A percentile compares a stretch with the other conserved stretches of the same genome.
Evolutionary conservation across 1,140 invertebrate genomes (phyloP).

Genomic region (Lepidurus packardi): DNA sequence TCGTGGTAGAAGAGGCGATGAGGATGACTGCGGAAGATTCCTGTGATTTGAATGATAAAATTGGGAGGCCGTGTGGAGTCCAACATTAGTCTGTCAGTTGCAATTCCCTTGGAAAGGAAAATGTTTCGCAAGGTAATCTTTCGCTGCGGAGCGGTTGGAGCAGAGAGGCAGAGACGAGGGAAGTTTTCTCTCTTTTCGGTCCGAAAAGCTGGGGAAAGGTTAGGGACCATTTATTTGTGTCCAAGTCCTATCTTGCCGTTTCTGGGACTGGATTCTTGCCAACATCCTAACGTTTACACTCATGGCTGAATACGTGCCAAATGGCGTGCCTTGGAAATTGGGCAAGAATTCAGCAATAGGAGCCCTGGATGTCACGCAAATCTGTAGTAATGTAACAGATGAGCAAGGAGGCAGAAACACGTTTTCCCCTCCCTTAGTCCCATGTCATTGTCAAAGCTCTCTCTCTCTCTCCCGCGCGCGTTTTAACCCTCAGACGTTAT

Average conservation of each 20-base stretch:
- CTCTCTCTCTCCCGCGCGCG: neutral
- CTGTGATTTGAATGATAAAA: no score
- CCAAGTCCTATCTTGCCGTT: neutral
- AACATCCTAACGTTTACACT: neutral
- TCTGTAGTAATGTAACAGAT: slow-evolving; percentile 19
- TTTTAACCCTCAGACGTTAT: neutral
- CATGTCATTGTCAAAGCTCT: neutral
- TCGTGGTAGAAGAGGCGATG: no score
- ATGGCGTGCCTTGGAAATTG: neutral
- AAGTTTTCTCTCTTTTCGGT: neutral
- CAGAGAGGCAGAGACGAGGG: no score
- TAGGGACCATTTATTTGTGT: neutral
- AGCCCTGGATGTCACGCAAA: neutral
- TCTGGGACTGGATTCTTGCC: neutral
- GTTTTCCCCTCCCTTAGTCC: neutral
- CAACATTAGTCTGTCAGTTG: no score
- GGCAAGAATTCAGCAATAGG: neutral
- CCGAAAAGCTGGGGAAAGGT: neutral
- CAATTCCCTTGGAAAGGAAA: neutral
- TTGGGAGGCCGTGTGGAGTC: no score
- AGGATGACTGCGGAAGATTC: no score
- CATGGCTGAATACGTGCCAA: neutral
- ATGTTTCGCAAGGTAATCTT: neutral
- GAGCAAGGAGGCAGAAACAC: neutral
- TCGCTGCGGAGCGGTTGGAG: neutral